Percentiles rank a stretch among this genome's conserved stretches.
These are phyloP conservation scores for Aurelia coerulea DNA, from an alignment of 30 jellyfish, hydroid and myxozoan species.

Conservation along the genomic window DNA sequence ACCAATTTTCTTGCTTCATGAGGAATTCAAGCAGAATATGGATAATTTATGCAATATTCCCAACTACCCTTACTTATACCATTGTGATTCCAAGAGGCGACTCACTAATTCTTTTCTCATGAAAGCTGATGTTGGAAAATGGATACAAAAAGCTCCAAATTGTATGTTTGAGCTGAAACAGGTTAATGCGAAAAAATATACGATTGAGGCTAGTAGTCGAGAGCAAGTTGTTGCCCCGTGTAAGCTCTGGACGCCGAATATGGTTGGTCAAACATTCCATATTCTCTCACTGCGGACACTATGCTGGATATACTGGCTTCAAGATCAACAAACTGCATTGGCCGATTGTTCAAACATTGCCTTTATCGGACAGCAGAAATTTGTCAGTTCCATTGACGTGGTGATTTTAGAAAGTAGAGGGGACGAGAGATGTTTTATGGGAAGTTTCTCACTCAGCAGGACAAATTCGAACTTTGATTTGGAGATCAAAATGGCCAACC, in stretches of 20 bases:
- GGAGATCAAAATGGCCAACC: background rate
- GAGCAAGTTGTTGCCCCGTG: background rate
- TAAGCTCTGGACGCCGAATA: constrained; percentile 16
- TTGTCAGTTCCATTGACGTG: constrained; percentile 1
- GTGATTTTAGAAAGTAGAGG: constrained; percentile 47
- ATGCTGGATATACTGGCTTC: constrained; percentile 73
- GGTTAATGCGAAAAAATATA: background rate
- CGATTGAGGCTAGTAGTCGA: constrained; percentile 7
- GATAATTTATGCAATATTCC: constrained; percentile 29
- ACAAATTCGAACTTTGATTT: background rate
- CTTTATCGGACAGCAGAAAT: background rate
- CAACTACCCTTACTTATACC: constrained; percentile 22
- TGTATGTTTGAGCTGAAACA: constrained; percentile 14
- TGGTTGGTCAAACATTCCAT: constrained; percentile 45
- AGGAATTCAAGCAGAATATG: background rate
- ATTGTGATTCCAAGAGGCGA: constrained; percentile 8
- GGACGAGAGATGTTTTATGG: constrained; percentile 36
- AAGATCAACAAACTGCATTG: constrained; percentile 10
- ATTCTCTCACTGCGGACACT: background rate
- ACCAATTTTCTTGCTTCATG: background rate
- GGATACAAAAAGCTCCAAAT: background rate
- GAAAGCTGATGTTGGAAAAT: background rate
- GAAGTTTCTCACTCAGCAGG: background rate
- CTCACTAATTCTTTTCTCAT: background rate
- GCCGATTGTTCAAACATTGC: constrained; percentile 24